These are phyloP conservation scores for Syrmaticus mikado DNA, from an alignment of 2,113 vertebrate genomes.

Conservation along the genomic window DNA sequence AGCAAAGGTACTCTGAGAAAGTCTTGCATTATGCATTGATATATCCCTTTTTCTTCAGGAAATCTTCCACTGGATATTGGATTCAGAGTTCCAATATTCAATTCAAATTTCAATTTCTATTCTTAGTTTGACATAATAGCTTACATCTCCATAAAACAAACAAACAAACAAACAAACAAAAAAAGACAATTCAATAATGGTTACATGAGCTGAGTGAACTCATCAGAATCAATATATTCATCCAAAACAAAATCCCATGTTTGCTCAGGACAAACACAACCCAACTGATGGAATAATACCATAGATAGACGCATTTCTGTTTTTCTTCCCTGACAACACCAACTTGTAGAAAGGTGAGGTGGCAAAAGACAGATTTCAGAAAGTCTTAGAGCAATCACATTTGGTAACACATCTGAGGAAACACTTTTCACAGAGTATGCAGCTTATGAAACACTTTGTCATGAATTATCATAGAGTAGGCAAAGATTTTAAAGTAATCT, in stretches of 20 bases:
- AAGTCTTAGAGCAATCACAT: background rate
- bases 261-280: background rate
- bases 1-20: background rate
- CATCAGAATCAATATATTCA: background rate
- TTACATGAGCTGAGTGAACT: background rate
- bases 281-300: background rate
- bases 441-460: background rate
- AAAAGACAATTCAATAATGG: background rate
- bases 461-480: background rate
- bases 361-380: background rate
- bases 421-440: background rate
- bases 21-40: background rate
- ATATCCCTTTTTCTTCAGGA: background rate
- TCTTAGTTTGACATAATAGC: background rate
- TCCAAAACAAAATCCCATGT: background rate
- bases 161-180: too few relatives aligned
- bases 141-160: background rate
- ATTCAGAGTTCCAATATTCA: too few relatives aligned
- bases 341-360: background rate
- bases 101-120: background rate
- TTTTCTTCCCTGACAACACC: background rate
- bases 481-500: background rate
- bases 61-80: background rate
- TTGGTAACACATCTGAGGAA: background rate
- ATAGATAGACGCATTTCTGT: background rate